Evolutionary conservation across 2,797 vertebrate species (phyloP).

Genomic region (Margarornis squamiger): DNA sequence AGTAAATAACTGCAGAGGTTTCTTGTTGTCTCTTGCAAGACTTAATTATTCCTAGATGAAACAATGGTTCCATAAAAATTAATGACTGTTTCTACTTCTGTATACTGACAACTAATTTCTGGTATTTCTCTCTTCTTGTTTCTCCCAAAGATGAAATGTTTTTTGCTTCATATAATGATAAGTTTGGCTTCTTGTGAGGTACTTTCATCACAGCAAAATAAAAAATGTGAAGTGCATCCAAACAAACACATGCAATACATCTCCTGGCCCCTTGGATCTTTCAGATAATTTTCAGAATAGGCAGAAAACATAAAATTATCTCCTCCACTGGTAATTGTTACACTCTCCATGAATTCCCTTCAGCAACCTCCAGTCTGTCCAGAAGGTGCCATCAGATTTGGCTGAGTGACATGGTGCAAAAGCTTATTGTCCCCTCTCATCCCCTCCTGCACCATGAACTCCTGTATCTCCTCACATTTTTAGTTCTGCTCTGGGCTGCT

Average conservation of each 20-base stretch:
- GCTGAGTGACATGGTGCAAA: background rate
- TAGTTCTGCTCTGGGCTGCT: background rate
- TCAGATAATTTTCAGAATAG: background rate
- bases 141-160: background rate
- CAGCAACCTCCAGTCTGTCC: background rate
- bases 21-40: background rate
- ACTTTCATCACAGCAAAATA: background rate
- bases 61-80: background rate
- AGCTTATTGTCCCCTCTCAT: background rate
- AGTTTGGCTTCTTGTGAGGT: background rate
- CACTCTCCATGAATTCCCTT: background rate
- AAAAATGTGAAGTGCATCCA: background rate
- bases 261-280: background rate
- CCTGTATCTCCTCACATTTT: background rate
- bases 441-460: background rate
- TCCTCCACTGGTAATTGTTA: background rate
- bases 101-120: background rate
- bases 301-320: background rate
- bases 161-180: background rate
- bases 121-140: background rate
- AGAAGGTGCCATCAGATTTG: background rate
- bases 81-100: background rate
- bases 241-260: background rate
- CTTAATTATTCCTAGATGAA: background rate
- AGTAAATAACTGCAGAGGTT: background rate